Percentiles rank a stretch among this genome's conserved stretches.
phyloP scores from a whole-genome alignment of 1,140 invertebrate genomes.

The Drosophila subobscura region DNA sequence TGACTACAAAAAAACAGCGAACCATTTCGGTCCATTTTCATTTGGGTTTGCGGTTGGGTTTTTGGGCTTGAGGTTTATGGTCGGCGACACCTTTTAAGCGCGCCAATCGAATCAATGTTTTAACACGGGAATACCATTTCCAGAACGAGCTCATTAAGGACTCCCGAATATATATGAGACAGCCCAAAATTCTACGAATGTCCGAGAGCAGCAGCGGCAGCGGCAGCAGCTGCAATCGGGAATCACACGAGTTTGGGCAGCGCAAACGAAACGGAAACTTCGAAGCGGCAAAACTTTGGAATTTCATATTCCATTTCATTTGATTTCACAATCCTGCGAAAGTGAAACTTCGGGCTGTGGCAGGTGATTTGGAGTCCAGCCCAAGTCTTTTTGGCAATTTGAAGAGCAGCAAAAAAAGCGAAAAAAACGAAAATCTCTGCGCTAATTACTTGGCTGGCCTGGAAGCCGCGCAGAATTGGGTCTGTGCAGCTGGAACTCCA shows the following conservation, averaged over 20 bases:
- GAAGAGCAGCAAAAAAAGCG: conserved; percentile 11
- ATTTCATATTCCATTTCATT: conserved; percentile 80
- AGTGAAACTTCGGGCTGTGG: conserved; percentile 58
- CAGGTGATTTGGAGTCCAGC: conserved; percentile 46
- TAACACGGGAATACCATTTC: conserved; percentile 81
- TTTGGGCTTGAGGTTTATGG: conserved; percentile 36
- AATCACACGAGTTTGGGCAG: conserved; percentile 43
- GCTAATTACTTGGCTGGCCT: conserved; percentile 67
- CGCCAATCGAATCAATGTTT: conserved; percentile 82
- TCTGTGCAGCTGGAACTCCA: conserved; percentile 26
- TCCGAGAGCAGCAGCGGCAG: conserved; percentile 41
- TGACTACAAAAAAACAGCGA: conserved; percentile 24
- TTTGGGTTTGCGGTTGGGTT: conserved; percentile 5
- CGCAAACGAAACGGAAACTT: conserved; percentile 22
- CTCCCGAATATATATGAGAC: conserved; percentile 61
- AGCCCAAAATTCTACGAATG: conserved; percentile 71
- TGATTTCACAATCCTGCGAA: conserved; percentile 79
- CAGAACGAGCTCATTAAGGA: conserved; percentile 76
- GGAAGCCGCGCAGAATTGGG: background rate
- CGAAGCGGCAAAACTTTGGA: background rate
- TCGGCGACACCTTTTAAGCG: conserved; percentile 79
- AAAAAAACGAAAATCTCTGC: conserved; percentile 65
- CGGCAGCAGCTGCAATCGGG: conserved; percentile 35
- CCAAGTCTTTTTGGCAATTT: conserved; percentile 72
- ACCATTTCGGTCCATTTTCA: no score